Evolutionary conservation across 2,113 vertebrate genomes (phyloP), one percentile per base, ranked within the genome.

Genomic region (Ifrita kowaldi): DNA sequence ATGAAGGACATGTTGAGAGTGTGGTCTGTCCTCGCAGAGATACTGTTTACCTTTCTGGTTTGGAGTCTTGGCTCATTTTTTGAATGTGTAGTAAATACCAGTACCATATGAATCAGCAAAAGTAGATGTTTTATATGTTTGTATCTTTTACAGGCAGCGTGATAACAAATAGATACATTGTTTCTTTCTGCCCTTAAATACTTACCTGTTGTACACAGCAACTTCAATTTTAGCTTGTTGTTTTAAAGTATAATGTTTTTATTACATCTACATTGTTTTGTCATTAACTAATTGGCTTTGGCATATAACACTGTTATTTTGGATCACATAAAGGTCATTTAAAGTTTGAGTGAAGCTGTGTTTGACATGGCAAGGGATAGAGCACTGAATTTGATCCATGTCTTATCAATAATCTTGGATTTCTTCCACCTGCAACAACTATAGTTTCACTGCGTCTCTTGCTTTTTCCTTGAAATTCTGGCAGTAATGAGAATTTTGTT

Each of bases 401-500:
- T 57, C 35, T 96, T 97, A 97, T 97, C 93, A 89, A 74, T 81
- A 90, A 95, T 95, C 95, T 97, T 68, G 79, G 84, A 94, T 91
- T 97, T 94, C 60, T 90, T 91, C 84, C 76, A 91, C 83, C 71
- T 96, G 71, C 32, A 85, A 65, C 81, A 77, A n/a, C 71, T 78
- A 26, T 73, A 75, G 73, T 91, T 89, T 96, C 90, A 89, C 62
- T 95, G 32, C 20, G 16, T 94, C 53, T 93, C 79, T 89, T 87
- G 39, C 78, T 93, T 83, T 92, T 96, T 95, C 84, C 93, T 94
- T 91, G 55, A 93, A 89, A 78, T 89, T 42, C 62, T 80, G 11
- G 67, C 59, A 96, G 89, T 97, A 97, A 97, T 96, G 95, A 98
- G 96, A 97, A 96, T 93, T 97, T 96, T 96, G 76, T 95, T 71